Evolutionary conservation across 2,113 vertebrate genomes (phyloP).

Genomic region (Chaenogobius annularis): DNA sequence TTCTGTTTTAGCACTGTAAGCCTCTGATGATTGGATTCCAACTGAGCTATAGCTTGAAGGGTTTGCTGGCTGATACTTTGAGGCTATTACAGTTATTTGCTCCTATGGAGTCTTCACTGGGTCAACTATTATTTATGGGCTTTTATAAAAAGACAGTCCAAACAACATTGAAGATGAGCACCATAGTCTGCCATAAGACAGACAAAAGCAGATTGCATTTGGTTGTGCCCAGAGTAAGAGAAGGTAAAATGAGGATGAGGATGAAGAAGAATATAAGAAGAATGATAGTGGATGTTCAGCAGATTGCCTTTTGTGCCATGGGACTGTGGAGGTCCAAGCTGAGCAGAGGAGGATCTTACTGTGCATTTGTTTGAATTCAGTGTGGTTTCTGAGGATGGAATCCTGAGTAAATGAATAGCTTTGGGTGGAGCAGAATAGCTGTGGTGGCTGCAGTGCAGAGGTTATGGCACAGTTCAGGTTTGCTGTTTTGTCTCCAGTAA

Average conservation of each 20-base stretch:
- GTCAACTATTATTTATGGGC: slow-evolving; percentile 51
- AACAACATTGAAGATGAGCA: slow-evolving; percentile 46
- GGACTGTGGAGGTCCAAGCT: slow-evolving; percentile 4
- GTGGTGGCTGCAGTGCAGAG: slow-evolving; percentile 45
- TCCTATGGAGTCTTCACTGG: slow-evolving; percentile 29
- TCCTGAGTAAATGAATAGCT: slow-evolving; percentile 35
- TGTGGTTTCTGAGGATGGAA: slow-evolving; percentile 38
- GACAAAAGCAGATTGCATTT: slow-evolving; percentile 24
- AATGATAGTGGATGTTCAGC: slow-evolving; percentile 22
- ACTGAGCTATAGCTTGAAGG: slow-evolving; percentile 14
- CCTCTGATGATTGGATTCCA: slow-evolving; percentile 19
- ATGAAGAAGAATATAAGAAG: background rate
- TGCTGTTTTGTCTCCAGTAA: slow-evolving; percentile 58
- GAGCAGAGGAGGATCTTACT: slow-evolving; percentile 26
- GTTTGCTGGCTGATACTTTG: slow-evolving; percentile 18
- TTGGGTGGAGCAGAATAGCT: slow-evolving; percentile 55
- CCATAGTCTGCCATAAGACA: slow-evolving; percentile 40
- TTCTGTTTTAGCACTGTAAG: background rate
- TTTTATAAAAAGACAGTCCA: slow-evolving; percentile 41
- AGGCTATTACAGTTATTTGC: slow-evolving; percentile 27
- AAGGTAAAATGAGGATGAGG: slow-evolving; percentile 10
- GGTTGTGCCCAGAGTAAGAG: slow-evolving; percentile 22
- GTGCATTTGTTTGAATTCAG: slow-evolving; percentile 16
- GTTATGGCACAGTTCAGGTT: slow-evolving; percentile 39
- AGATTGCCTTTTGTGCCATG: slow-evolving; percentile 6